phyloP scores from a whole-genome alignment of 2,888 invertebrate species.

The Drosophila sordidapex region DNA sequence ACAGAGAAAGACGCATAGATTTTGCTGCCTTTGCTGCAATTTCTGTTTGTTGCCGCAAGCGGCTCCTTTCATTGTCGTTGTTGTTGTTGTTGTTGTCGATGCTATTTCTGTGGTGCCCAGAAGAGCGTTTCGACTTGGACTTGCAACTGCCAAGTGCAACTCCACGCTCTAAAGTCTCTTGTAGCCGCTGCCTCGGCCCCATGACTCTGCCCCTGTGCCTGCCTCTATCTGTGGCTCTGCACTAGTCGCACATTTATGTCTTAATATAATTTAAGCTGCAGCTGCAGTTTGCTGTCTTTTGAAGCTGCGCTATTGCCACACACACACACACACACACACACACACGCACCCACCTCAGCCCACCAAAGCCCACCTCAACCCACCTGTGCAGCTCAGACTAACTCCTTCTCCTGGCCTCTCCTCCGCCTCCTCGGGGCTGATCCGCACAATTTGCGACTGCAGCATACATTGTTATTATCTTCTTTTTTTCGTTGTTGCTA shows the following conservation, averaged over 20 bases:
- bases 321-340: not conserved
- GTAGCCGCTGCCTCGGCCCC: not conserved
- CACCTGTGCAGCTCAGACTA: conserved; percentile 12
- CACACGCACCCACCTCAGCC: conserved; percentile 5
- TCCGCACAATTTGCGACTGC: conserved; percentile 46
- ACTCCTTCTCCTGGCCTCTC: not conserved
- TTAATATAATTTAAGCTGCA: conserved; percentile 57
- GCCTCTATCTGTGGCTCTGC: conserved; percentile 5
- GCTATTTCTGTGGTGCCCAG: conserved; percentile 25
- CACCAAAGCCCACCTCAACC: conserved; percentile 37
- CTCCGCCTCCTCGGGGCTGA: conserved; percentile 6
- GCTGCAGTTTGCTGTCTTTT: conserved; percentile 35
- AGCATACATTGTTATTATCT: conserved; percentile 46
- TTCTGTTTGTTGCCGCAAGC: conserved; percentile 33
- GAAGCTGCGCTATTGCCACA: conserved; percentile 53
- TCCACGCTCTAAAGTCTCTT: conserved; percentile 2
- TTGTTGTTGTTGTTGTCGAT: conserved; percentile 36
- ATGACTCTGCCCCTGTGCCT: not conserved
- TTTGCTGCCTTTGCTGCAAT: conserved; percentile 20
- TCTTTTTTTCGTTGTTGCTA: not conserved
- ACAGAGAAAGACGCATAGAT: conserved; percentile 22
- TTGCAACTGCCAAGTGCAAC: conserved; percentile 18
- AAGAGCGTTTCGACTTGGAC: conserved; percentile 19
- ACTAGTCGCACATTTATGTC: conserved; percentile 49
- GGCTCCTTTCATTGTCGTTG: conserved; percentile 29